Conservation (phyloP, 2,888 invertebrate genomes). For the Drosophila macrospina region DNA sequence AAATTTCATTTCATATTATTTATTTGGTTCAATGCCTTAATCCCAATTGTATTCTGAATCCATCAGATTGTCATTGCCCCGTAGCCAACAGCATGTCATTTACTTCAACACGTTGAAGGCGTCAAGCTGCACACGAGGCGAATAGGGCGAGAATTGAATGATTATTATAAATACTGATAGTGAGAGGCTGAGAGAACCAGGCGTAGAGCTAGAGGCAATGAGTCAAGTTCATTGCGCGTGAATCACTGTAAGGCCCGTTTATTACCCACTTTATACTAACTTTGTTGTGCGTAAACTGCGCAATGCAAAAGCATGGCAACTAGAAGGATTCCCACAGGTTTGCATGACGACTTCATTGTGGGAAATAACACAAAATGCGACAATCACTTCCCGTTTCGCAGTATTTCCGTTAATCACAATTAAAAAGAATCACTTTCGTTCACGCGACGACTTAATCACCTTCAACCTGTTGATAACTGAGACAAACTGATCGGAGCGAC, state of each 20-base stretch:
- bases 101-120: conserved; percentile 16
- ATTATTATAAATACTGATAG: conserved; percentile 22
- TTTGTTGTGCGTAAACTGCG: conserved; percentile 55
- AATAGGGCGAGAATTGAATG: conserved; percentile 8
- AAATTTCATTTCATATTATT: not conserved
- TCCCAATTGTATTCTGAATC: conserved; percentile 12
- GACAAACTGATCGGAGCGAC: conserved; percentile 47
- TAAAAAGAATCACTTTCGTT: conserved; percentile 12
- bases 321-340: conserved; percentile 44
- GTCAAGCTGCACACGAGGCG: conserved; percentile 14
- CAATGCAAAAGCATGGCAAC: conserved; percentile 29
- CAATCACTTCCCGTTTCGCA: not conserved
- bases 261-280: conserved; percentile 50
- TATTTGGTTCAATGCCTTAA: conserved; percentile 22
- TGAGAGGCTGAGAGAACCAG: conserved; percentile 1
- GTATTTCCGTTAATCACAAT: not conserved
- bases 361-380: conserved; percentile 28
- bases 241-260: conserved; percentile 34
- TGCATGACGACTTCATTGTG: conserved; percentile 44
- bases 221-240: conserved; percentile 35
- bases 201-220: conserved; percentile 1
- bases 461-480: conserved; percentile 15
- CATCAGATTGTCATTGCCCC: conserved; percentile 19
- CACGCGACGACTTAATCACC: conserved; percentile 4
- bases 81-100: conserved; percentile 13